phyloP scores from a whole-genome alignment of 2,797 vertebrate species.

The Rhinichthys osculus region DNA sequence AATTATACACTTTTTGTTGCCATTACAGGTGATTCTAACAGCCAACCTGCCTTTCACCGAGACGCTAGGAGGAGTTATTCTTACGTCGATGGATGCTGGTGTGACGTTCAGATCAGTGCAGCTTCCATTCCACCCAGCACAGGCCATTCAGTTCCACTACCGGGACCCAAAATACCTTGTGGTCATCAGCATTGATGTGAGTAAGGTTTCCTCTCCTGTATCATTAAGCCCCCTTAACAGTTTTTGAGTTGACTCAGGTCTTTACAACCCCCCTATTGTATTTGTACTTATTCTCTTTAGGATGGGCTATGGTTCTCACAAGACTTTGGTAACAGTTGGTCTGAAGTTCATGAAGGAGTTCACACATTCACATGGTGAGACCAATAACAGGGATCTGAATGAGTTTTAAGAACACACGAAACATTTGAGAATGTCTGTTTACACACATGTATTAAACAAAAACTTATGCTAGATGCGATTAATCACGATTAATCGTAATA shows the following conservation, averaged over 20 bases:
- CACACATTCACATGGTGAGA: conserved; percentile 83
- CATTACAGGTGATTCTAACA: conserved; percentile 79
- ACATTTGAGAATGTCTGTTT: background rate
- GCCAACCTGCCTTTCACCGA: conserved; percentile 73
- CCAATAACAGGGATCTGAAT: conserved; percentile 46
- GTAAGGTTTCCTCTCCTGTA: conserved; percentile 37
- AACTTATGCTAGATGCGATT: too few species aligned
- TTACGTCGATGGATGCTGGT: conserved; percentile 80
- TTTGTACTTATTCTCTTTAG: conserved; percentile 61
- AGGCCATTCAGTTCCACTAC: conserved; percentile 81
- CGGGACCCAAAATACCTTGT: conserved; percentile 77
- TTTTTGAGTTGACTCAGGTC: background rate
- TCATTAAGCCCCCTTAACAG: background rate
- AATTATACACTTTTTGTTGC: background rate
- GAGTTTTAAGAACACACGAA: background rate
- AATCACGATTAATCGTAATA: too few species aligned
- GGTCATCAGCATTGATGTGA: conserved; percentile 80
- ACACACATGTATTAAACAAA: too few species aligned
- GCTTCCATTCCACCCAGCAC: conserved; percentile 80
- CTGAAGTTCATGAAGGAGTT: conserved; percentile 79
- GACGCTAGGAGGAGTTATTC: conserved; percentile 75
- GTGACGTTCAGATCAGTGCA: conserved; percentile 76
- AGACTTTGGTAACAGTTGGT: conserved; percentile 81
- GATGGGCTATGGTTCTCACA: conserved; percentile 79
- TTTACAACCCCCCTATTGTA: background rate